Conservation (phyloP, 2,797 vertebrate species). For the Erethizon dorsatum region DNA sequence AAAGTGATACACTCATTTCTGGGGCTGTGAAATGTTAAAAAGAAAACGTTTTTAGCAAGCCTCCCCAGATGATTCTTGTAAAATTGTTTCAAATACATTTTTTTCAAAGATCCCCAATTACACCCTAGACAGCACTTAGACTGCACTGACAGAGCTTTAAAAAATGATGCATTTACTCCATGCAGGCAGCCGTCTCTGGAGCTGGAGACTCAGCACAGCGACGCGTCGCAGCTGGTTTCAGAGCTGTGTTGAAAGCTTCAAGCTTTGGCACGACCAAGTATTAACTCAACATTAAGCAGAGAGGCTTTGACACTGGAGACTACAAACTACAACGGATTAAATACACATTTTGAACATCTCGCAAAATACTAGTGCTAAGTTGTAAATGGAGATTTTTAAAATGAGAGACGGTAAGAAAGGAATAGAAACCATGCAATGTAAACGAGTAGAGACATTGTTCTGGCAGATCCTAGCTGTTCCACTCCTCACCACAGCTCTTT, state of each 20-base stretch:
- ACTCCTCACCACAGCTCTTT: not conserved
- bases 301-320: constrained; percentile 66
- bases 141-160: constrained; percentile 80
- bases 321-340: constrained; percentile 79
- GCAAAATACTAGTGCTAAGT: constrained; percentile 56
- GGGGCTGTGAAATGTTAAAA: constrained; percentile 15
- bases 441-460: not conserved
- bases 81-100: constrained; percentile 83
- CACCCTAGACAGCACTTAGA: constrained; percentile 26
- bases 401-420: not conserved
- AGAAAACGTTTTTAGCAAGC: constrained; percentile 65
- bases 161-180: constrained; percentile 70
- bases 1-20: constrained; percentile 78
- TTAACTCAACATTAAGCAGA: constrained; percentile 81
- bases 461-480: not conserved
- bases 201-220: constrained; percentile 63
- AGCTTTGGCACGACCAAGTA: constrained; percentile 77
- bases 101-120: constrained; percentile 56
- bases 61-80: constrained; percentile 77
- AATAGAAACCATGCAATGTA: not conserved
- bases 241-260: constrained; percentile 77
- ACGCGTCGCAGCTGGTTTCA: constrained; percentile 83
- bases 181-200: constrained; percentile 77
- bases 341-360: constrained; percentile 76
- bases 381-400: constrained; percentile 10